Base-by-base conservation (phyloP, 2,888 invertebrate species). In the Ophraella communa region DNA sequence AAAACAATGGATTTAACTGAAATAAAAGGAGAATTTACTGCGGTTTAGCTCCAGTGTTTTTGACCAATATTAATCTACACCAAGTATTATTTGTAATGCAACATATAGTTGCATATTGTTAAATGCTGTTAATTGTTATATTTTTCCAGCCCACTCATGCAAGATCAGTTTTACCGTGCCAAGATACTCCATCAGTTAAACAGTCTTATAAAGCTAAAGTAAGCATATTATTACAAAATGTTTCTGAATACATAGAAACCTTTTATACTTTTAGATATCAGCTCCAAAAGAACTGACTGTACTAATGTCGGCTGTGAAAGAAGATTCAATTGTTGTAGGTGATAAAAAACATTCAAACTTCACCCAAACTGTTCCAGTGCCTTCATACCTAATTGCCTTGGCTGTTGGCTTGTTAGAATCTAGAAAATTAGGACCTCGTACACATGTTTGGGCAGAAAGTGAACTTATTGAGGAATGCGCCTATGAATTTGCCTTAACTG, bases 101-200 rank as follows among this genome's bases (percentile, higher is more conserved):
- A n/a, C n/a, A n/a, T 11, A 11, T 11, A 53, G 30, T 35, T 35
- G 14, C 24, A 17, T 8, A 18, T 21, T 35, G 30, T 20, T 18
- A 10, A 2, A 33, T n/a, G 8, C 27, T 42, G 24, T 61, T 27
- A n/a, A 62, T 44, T 64, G 57, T 62, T 61, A 61, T 39, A 54
- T 51, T 81, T 54, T 81, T 79, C 27, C 78, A 93, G 90, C 91
- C 94, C 1, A 95, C 95, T 71, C 94, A 95, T 83, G 94, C 94
- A 0, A 87, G 96, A 47, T 93, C 96, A 2, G 88, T 96, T 71
- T 74, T 96, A 2, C 97, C 97, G 0, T 96, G 96, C 77, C 96
- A 97, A 84, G 95, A 97, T 84, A 91, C 95, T 0, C 96, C 97
- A 0, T 87, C 90, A 0, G 92, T 96, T 0, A 98, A 98, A 83